A percentile compares a stretch with the other conserved stretches of the same genome.
These are phyloP conservation scores for Drosophila paulistorum DNA, from an alignment of 1,140 invertebrate genomes.

Conservation along the genomic window DNA sequence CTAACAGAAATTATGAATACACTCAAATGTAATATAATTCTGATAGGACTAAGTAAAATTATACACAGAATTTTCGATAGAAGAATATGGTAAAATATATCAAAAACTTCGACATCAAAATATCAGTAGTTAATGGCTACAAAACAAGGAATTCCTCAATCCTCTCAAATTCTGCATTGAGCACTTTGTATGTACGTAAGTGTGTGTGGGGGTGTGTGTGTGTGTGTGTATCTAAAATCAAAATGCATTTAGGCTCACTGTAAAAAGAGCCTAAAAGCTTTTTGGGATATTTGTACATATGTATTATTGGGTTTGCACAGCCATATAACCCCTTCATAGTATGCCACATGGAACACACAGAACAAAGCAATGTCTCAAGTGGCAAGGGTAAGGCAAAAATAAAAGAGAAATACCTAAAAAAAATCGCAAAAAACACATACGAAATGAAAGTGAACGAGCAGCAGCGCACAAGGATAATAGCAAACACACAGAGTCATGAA, in stretches of 20 bases:
- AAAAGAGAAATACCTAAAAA: conserved; percentile 25
- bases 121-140: too few relatives aligned
- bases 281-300: conserved; percentile 49
- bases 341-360: conserved; percentile 38
- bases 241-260: conserved; percentile 58
- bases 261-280: conserved; percentile 67
- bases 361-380: conserved; percentile 82
- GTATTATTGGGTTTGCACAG: background rate
- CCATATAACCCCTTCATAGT: conserved; percentile 67
- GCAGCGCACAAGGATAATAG: conserved; percentile 74
- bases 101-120: too few relatives aligned
- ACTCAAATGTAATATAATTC: too few relatives aligned
- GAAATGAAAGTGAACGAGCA: conserved; percentile 78
- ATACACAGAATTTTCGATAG: too few relatives aligned
- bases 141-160: too few relatives aligned
- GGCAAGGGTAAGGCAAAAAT: conserved; percentile 73
- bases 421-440: conserved; percentile 45
- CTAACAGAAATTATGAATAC: too few relatives aligned
- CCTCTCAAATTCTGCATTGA: background rate
- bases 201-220: background rate
- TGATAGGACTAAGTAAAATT: too few relatives aligned
- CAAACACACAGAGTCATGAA: conserved; percentile 7
- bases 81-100: too few relatives aligned
- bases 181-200: conserved; percentile 21
- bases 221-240: background rate